phyloP scores from a whole-genome alignment of 2,888 invertebrate genomes.

The Tachystola acroxantha region DNA sequence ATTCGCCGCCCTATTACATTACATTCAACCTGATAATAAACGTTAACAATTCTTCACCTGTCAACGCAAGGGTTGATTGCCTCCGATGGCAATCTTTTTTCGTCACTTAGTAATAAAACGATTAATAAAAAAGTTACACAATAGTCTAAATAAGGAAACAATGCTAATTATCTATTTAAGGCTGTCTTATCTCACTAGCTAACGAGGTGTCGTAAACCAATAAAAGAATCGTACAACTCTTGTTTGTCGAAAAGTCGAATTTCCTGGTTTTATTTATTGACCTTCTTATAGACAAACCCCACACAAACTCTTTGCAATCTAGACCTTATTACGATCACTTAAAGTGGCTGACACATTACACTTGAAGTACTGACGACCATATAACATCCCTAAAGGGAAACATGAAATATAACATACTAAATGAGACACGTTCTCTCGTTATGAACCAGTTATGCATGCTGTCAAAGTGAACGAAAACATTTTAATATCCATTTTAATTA shows the following conservation, averaged over 20 bases:
- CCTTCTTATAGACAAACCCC: too few relatives aligned
- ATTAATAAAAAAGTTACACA: constrained; percentile 14
- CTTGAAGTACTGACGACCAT: too few relatives aligned
- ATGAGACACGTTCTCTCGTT: constrained; percentile 47
- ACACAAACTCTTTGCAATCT: too few relatives aligned
- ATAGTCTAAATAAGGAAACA: constrained; percentile 43
- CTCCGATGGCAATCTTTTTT: not conserved
- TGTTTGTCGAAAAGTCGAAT: constrained; percentile 51
- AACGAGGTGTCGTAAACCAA: constrained; percentile 67
- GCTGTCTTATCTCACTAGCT: constrained; percentile 55
- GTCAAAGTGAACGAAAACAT: constrained; percentile 17
- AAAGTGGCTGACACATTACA: too few relatives aligned
- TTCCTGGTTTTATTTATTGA: constrained; percentile 58
- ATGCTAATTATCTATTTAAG: constrained; percentile 73
- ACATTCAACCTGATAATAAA: not conserved
- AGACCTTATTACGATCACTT: too few relatives aligned
- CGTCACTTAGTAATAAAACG: not conserved
- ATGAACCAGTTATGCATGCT: constrained; percentile 29
- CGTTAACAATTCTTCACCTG: not conserved
- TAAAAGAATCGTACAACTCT: too few relatives aligned
- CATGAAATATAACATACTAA: constrained; percentile 54
- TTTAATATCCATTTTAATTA: constrained; percentile 17
- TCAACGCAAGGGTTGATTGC: not conserved
- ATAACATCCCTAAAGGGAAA: constrained; percentile 27
- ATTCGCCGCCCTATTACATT: constrained; percentile 29